Evolutionary conservation across 2,888 invertebrate species (phyloP).

Genomic region (Ischnura elegans): DNA sequence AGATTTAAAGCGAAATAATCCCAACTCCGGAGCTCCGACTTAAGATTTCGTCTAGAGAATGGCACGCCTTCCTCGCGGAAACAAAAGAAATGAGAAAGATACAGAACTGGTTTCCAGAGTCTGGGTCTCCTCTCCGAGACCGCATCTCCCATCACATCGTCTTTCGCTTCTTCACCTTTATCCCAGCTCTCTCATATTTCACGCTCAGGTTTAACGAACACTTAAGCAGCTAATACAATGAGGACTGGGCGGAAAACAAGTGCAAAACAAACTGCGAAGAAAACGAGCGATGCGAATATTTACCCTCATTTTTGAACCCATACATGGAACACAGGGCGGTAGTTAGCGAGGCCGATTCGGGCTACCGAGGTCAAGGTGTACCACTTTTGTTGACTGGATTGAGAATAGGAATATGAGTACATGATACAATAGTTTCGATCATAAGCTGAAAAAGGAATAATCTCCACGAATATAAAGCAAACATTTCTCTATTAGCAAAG

Average conservation of each 20-base stretch:
- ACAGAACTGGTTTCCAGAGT: constrained; percentile 21
- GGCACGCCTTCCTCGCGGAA: not conserved
- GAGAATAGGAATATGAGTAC: not conserved
- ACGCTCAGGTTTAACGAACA: constrained; percentile 4
- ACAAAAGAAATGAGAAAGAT: not conserved
- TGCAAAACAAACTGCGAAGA: not conserved
- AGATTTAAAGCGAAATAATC: not conserved
- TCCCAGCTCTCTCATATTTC: not conserved
- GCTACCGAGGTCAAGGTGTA: constrained; percentile 20
- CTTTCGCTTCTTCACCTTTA: not conserved
- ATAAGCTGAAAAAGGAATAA: not conserved
- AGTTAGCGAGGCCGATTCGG: not conserved
- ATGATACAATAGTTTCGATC: not conserved
- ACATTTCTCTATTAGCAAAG: not conserved
- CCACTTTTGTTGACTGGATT: not conserved
- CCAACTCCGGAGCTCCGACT: not conserved
- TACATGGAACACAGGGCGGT: not conserved
- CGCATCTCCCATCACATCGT: not conserved
- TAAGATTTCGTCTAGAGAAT: constrained; percentile 1
- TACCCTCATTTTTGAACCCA: constrained; percentile 2
- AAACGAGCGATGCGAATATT: not conserved
- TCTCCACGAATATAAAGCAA: not conserved
- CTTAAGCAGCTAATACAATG: not conserved
- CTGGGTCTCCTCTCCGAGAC: not conserved
- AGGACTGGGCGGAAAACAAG: not conserved